Conservation (phyloP, 2,888 invertebrate species). For the Barypeithes pellucidus region DNA sequence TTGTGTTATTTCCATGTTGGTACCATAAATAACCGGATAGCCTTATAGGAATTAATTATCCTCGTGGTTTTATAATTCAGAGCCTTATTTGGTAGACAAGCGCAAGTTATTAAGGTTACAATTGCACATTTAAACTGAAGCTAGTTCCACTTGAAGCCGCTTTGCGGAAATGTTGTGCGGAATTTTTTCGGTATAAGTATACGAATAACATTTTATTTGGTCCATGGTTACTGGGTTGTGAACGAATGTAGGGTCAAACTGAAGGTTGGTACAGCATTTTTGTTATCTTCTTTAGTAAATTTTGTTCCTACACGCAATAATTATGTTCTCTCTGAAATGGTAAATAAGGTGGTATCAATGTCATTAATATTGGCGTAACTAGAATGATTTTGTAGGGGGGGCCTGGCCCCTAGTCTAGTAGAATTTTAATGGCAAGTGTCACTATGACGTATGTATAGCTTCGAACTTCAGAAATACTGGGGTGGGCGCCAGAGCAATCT, state of each 20-base stretch:
- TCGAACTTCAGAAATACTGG: no score
- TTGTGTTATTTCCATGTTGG: not conserved
- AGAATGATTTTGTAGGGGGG: no score
- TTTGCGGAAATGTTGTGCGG: not conserved
- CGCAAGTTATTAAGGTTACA: slow-evolving; percentile 8
- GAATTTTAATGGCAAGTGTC: no score
- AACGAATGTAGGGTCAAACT: slow-evolving; percentile 3
- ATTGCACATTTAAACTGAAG: slow-evolving; percentile 14
- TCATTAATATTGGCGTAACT: no score
- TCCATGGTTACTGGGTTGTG: slow-evolving; percentile 6
- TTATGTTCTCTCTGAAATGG: no score
- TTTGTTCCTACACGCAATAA: not conserved
- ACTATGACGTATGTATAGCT: no score
- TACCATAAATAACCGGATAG: slow-evolving; percentile 1
- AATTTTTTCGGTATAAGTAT: not conserved
- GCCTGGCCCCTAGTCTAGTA: no score
- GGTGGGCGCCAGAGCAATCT: no score
- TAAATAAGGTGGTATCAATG: no score
- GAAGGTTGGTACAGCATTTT: not conserved
- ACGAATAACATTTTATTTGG: slow-evolving; percentile 2
- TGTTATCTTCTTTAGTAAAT: not conserved
- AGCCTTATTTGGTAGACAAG: slow-evolving; percentile 22
- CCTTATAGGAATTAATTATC: slow-evolving; percentile 11
- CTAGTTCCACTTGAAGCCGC: slow-evolving; percentile 4
- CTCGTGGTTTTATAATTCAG: not conserved